Percentiles rank a stretch among this genome's conserved stretches.
Conservation (phyloP, 2,888 invertebrate genomes). For the Acrobasis consociella region DNA sequence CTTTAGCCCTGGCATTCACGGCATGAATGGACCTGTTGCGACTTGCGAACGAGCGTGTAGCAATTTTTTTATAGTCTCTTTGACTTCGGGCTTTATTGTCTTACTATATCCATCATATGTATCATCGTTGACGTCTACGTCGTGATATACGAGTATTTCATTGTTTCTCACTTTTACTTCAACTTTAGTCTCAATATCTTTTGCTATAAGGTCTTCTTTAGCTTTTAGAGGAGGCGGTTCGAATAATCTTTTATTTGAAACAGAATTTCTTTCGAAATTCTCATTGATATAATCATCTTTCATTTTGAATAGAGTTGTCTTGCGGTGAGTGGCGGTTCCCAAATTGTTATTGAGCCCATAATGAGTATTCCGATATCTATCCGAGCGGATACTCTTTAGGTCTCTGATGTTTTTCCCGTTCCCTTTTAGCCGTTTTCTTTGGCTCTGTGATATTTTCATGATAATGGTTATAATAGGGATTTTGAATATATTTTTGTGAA, state of each 20-base stretch:
- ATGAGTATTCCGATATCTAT: slow-evolving; percentile 25
- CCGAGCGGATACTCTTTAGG: slow-evolving; percentile 19
- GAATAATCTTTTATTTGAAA: slow-evolving; percentile 4
- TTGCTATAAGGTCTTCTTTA: not conserved
- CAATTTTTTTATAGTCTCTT: slow-evolving; percentile 29
- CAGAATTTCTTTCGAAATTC: slow-evolving; percentile 13
- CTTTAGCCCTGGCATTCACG: slow-evolving; percentile 19
- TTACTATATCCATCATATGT: slow-evolving; percentile 17
- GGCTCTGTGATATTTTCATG: slow-evolving; percentile 34
- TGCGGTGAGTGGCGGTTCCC: slow-evolving; percentile 17
- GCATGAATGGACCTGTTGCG: slow-evolving; percentile 33
- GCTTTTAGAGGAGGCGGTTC: not conserved
- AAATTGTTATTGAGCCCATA: slow-evolving; percentile 24
- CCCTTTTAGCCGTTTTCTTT: slow-evolving; percentile 23
- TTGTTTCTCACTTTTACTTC: not conserved
- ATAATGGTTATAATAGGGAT: slow-evolving; percentile 43
- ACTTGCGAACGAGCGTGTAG: slow-evolving; percentile 23
- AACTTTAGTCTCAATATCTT: slow-evolving; percentile 1
- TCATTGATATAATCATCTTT: slow-evolving; percentile 22
- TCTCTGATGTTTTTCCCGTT: slow-evolving; percentile 23
- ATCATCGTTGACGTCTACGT: slow-evolving; percentile 6
- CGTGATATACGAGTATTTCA: slow-evolving; percentile 18
- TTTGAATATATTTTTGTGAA: slow-evolving; percentile 28
- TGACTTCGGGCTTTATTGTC: slow-evolving; percentile 25
- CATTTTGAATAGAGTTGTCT: slow-evolving; percentile 20